Evolutionary conservation across 1,140 invertebrate genomes (phyloP).

Genomic region (Anastrepha obliqua): DNA sequence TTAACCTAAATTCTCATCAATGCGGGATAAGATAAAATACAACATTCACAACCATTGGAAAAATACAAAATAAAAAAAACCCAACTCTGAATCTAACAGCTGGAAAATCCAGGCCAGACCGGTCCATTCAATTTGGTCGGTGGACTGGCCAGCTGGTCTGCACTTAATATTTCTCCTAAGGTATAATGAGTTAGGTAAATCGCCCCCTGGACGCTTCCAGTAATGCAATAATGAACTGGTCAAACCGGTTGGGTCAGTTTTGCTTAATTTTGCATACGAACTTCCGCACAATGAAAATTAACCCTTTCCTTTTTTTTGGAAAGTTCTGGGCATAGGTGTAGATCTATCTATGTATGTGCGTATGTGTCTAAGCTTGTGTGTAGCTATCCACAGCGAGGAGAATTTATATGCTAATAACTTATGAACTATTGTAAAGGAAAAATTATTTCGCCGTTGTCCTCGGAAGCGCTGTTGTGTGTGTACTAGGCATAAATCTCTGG

Average conservation of each 20-base stretch:
- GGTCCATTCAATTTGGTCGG: background rate
- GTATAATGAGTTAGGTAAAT: background rate
- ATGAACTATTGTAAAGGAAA: too few relatives aligned
- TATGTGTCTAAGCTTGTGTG: too few relatives aligned
- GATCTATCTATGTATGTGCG: too few relatives aligned
- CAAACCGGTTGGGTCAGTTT: slow-evolving; percentile 33
- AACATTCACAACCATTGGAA: background rate
- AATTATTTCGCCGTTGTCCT: too few relatives aligned
- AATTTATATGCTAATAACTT: too few relatives aligned
- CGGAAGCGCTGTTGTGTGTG: too few relatives aligned
- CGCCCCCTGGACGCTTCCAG: background rate
- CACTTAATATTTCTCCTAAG: background rate
- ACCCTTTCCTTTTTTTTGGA: background rate
- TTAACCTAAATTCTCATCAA: background rate
- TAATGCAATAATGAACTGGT: slow-evolving; percentile 30
- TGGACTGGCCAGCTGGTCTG: background rate
- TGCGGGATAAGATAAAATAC: background rate
- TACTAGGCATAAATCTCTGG: too few relatives aligned
- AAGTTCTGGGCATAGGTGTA: too few relatives aligned
- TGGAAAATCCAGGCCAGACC: background rate
- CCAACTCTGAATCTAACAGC: background rate
- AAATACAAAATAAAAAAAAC: background rate
- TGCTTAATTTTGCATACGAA: background rate
- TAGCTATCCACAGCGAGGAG: too few relatives aligned
- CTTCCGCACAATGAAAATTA: slow-evolving; percentile 6